Percentiles rank a stretch among this genome's conserved stretches.
Conservation (phyloP, 2,888 invertebrate genomes). For the Leistus spinibarbis region DNA sequence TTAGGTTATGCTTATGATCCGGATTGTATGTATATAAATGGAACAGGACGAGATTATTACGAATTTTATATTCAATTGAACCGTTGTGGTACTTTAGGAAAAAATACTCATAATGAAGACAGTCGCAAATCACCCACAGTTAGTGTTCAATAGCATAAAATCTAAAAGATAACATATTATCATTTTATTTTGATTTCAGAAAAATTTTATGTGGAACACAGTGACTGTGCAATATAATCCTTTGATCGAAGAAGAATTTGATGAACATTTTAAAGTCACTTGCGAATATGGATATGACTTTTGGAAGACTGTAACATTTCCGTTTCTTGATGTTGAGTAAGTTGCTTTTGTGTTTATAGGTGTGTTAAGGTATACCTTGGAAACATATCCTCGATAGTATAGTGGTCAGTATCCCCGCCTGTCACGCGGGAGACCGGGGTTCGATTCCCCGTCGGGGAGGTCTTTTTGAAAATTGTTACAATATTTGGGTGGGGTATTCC, state of each 20-base stretch:
- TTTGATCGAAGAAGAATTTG: conserved; percentile 90
- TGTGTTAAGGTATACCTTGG: neutral
- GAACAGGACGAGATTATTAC: conserved; percentile 88
- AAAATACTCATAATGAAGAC: conserved; percentile 85
- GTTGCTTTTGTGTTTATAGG: conserved; percentile 54
- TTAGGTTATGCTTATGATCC: conserved; percentile 91
- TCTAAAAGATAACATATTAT: neutral
- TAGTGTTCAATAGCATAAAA: conserved; percentile 51
- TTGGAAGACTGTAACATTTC: conserved; percentile 96
- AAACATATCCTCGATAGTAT: conserved; percentile 5
- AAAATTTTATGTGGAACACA: conserved; percentile 97
- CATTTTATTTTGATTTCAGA: conserved; percentile 61
- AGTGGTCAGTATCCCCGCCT: conserved; percentile 12
- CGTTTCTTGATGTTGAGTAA: conserved; percentile 93
- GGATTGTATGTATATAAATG: conserved; percentile 94
- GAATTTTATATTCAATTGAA: conserved; percentile 93
- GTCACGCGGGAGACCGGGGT: conserved; percentile 12
- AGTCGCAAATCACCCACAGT: conserved; percentile 86
- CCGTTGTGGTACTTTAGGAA: conserved; percentile 88
- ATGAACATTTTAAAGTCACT: conserved; percentile 94
- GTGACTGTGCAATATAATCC: conserved; percentile 94
- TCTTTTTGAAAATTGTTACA: neutral
- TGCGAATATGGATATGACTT: conserved; percentile 96
- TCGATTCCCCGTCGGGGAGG: conserved; percentile 6
- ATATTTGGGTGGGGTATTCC: too few relatives aligned